A percentile compares a stretch with the other conserved stretches of the same genome.
phyloP scores from a whole-genome alignment of 2,888 invertebrate genomes.

The Seladonia tumulorum region DNA sequence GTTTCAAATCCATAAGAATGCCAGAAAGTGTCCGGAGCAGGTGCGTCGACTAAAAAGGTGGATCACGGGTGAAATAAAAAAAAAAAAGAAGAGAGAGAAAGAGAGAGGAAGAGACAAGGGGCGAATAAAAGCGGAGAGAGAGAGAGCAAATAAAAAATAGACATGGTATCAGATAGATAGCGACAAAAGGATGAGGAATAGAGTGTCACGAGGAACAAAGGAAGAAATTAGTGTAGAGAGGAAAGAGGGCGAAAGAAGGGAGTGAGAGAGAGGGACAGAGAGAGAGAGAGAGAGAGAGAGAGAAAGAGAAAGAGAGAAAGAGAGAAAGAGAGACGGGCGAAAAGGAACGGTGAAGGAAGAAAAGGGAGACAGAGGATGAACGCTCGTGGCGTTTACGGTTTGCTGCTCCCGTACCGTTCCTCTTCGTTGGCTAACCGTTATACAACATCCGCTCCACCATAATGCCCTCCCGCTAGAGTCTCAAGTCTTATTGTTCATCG shows the following conservation, averaged over 20 bases:
- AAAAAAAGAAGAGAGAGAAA: background rate
- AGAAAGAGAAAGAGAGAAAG: too few species aligned
- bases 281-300: background rate
- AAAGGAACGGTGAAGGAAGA: conserved; percentile 17
- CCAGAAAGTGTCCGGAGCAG: background rate
- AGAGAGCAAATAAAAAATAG: too few species aligned
- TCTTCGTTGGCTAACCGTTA: conserved; percentile 84
- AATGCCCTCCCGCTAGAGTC: conserved; percentile 78
- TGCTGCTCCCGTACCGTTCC: conserved; percentile 83
- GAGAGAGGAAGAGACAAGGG: background rate
- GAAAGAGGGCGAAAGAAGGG: background rate
- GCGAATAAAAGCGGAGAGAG: background rate
- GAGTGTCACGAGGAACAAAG: conserved; percentile 24
- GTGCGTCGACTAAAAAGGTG: background rate
- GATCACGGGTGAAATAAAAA: background rate
- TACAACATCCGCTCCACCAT: conserved; percentile 84
- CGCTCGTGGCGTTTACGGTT: conserved; percentile 81
- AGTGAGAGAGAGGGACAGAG: background rate
- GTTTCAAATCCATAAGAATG: background rate
- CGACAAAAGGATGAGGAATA: conserved; percentile 4
- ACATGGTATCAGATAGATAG: conserved; percentile 15
- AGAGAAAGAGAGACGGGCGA: background rate
- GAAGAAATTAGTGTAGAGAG: conserved; percentile 10
- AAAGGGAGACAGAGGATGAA: conserved; percentile 71
- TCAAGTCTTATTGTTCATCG: conserved; percentile 82